These are phyloP conservation scores for Himalopsyche kuldschensis DNA, from an alignment of 2,888 invertebrate species.

Conservation along the genomic window DNA sequence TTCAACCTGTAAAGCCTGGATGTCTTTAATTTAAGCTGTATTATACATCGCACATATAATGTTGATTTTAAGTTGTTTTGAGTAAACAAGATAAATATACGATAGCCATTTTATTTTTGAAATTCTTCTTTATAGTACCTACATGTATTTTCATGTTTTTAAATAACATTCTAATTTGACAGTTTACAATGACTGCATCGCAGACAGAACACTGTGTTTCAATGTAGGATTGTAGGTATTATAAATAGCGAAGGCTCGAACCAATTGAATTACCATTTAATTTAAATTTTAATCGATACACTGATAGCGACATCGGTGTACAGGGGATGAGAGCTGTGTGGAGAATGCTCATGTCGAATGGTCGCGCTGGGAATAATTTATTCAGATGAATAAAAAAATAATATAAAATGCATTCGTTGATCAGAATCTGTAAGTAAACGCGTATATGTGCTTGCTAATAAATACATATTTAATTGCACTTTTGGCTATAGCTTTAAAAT, in stretches of 20 bases:
- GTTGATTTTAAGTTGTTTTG: no score
- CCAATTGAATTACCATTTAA: slow-evolving; percentile 34
- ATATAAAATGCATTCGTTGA: no score
- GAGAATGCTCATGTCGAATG: neutral
- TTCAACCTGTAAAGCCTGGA: no score
- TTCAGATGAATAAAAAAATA: neutral
- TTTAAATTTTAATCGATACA: slow-evolving; percentile 37
- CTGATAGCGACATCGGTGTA: slow-evolving; percentile 11
- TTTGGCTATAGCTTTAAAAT: neutral
- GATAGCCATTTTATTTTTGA: no score
- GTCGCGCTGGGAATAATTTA: neutral
- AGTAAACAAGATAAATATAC: no score
- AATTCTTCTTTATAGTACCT: no score
- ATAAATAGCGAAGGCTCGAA: neutral
- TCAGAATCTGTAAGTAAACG: no score
- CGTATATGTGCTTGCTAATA: neutral
- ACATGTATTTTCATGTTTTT: no score
- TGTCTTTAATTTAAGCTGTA: no score
- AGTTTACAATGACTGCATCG: neutral
- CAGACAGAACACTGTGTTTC: neutral
- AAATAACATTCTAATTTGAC: neutral
- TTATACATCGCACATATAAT: no score
- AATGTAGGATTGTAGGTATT: slow-evolving; percentile 13
- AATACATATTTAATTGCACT: neutral
- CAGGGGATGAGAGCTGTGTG: neutral